Conservation (phyloP, 2,797 vertebrate genomes). For the Tadarida brasiliensis region DNA sequence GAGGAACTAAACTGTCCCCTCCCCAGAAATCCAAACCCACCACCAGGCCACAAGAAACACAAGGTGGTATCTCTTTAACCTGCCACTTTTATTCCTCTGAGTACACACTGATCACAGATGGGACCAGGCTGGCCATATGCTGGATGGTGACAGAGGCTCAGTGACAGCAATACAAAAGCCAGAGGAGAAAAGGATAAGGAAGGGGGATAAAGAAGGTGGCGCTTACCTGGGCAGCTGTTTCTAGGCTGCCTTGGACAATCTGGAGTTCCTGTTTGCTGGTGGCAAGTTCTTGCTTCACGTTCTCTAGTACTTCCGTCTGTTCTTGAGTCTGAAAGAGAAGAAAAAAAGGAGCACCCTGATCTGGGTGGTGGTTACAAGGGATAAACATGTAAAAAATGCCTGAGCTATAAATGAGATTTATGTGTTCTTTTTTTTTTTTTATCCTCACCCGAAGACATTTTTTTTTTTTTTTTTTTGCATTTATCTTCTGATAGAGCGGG, state of each 20-base stretch:
- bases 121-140: not conserved
- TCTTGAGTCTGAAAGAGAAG: slow-evolving; percentile 90
- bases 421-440: not conserved
- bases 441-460: too few species aligned
- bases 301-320: slow-evolving; percentile 93
- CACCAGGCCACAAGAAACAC: not conserved
- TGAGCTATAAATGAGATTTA: not conserved
- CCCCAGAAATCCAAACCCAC: not conserved
- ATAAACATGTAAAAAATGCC: not conserved
- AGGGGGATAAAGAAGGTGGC: not conserved
- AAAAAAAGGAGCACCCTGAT: not conserved
- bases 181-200: rapidly evolving
- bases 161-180: not conserved
- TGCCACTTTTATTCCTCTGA: rapidly evolving
- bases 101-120: not conserved
- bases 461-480: too few species aligned
- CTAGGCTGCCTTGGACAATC: slow-evolving; percentile 89
- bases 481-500: too few species aligned
- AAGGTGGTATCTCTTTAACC: not conserved
- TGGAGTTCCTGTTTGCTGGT: slow-evolving; percentile 92
- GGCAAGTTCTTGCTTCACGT: slow-evolving; percentile 92
- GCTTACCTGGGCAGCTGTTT: slow-evolving; percentile 92
- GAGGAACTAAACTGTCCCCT: not conserved
- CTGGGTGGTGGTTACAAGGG: not conserved
- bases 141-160: rapidly evolving